Evolutionary conservation across 1,140 invertebrate genomes (phyloP).

Genomic region (Drosophila persimilis): DNA sequence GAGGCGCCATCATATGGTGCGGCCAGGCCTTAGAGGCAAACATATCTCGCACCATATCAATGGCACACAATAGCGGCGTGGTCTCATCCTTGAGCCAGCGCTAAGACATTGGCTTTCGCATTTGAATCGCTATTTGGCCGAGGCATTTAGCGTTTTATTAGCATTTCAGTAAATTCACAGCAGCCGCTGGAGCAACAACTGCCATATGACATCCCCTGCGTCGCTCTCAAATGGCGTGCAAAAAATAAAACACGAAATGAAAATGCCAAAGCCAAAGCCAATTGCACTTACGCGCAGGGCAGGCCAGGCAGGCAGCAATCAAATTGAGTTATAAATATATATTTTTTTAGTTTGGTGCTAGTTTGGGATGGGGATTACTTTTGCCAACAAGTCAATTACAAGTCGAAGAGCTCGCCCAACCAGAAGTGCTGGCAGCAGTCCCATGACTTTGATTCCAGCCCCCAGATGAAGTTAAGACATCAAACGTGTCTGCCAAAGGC

Average conservation of each 20-base stretch:
- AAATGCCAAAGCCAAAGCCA: slow-evolving; percentile 31
- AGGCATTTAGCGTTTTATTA: slow-evolving; percentile 56
- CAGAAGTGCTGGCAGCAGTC: slow-evolving; percentile 11
- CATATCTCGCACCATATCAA: slow-evolving; percentile 19
- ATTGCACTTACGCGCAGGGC: slow-evolving; percentile 24
- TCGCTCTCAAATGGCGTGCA: slow-evolving; percentile 37
- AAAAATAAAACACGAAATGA: slow-evolving; percentile 16
- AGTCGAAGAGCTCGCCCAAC: neutral
- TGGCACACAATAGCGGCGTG: slow-evolving; percentile 1
- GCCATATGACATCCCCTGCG: slow-evolving; percentile 19
- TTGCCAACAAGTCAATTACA: slow-evolving; percentile 69
- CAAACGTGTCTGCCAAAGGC: slow-evolving; percentile 34
- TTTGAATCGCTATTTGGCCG: slow-evolving; percentile 16
- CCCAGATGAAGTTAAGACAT: slow-evolving; percentile 15
- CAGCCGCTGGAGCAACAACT: slow-evolving; percentile 14
- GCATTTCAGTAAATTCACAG: slow-evolving; percentile 58
- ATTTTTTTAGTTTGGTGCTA: slow-evolving; percentile 49
- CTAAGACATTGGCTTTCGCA: slow-evolving; percentile 4
- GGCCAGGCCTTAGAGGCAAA: too few relatives aligned
- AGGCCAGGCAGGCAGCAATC: slow-evolving; percentile 21
- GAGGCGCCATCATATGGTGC: neutral
- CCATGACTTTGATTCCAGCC: slow-evolving; percentile 68
- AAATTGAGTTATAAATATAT: slow-evolving; percentile 68
- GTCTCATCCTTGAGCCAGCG: slow-evolving; percentile 30
- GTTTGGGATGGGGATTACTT: slow-evolving; percentile 69